Conservation (phyloP, 2,888 invertebrate genomes). For the Axea sp. region DNA sequence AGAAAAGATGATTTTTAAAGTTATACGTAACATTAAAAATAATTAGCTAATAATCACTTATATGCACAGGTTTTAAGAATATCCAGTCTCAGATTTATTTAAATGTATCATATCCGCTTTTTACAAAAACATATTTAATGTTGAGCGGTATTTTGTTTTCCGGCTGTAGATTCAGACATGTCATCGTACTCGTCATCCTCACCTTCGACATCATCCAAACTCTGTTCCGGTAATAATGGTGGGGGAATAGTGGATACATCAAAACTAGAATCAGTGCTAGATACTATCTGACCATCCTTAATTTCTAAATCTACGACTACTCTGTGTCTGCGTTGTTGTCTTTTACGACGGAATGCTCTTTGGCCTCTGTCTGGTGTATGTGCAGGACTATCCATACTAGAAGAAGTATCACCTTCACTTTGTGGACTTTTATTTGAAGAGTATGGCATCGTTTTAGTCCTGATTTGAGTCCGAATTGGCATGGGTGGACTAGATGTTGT, state of each 20-base stretch:
- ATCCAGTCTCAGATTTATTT: neutral
- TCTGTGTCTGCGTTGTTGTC: conserved; percentile 77
- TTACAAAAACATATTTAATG: conserved; percentile 12
- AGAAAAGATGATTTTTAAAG: too few relatives aligned
- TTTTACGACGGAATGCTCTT: conserved; percentile 75
- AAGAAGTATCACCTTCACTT: conserved; percentile 78
- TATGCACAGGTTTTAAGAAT: neutral
- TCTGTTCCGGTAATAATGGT: conserved; percentile 84
- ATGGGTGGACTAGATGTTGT: conserved; percentile 80
- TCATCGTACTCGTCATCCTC: conserved; percentile 79
- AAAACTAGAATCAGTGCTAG: conserved; percentile 86
- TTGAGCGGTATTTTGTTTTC: conserved; percentile 30
- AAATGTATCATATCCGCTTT: too few relatives aligned
- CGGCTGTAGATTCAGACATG: conserved; percentile 64
- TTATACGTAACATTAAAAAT: too few relatives aligned
- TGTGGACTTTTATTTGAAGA: conserved; percentile 75
- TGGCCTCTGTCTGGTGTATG: conserved; percentile 76
- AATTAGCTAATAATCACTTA: too few relatives aligned
- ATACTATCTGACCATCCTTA: conserved; percentile 78
- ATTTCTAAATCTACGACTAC: conserved; percentile 78
- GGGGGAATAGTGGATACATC: conserved; percentile 89
- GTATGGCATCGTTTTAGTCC: conserved; percentile 77
- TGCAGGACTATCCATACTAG: conserved; percentile 78
- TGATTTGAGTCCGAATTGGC: conserved; percentile 76
- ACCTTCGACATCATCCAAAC: conserved; percentile 81